Evolutionary conservation across 1,140 invertebrate genomes (phyloP).

Genomic region (Tetranychus cinnabarinus): DNA sequence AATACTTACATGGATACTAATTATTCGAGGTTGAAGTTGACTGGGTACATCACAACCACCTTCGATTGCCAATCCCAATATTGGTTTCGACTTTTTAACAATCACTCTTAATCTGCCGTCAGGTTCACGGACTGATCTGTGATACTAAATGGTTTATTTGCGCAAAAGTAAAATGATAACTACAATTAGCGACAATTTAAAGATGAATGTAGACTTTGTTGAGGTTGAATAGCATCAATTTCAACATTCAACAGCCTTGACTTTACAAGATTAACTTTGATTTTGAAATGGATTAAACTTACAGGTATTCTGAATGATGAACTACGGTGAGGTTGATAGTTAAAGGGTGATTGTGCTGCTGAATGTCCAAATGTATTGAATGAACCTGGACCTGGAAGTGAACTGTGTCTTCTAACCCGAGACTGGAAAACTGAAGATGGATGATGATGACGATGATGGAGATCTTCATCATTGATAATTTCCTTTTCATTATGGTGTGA

Average conservation of each 20-base stretch:
- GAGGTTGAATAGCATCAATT: background rate
- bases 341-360: background rate
- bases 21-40: slow-evolving; percentile 75
- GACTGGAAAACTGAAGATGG: slow-evolving; percentile 6
- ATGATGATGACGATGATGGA: background rate
- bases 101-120: slow-evolving; percentile 53
- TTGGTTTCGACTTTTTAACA: slow-evolving; percentile 58
- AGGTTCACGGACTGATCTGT: slow-evolving; percentile 42
- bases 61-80: slow-evolving; percentile 85
- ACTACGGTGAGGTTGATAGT: slow-evolving; percentile 8
- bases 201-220: background rate
- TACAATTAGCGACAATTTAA: background rate
- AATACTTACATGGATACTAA: slow-evolving; percentile 70
- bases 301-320: slow-evolving; percentile 12
- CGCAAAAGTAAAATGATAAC: background rate
- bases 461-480: background rate
- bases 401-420: slow-evolving; percentile 11
- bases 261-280: background rate
- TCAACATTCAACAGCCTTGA: background rate
- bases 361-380: slow-evolving; percentile 1
- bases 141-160: slow-evolving; percentile 7
- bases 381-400: slow-evolving; percentile 11
- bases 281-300: background rate
- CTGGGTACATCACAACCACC: slow-evolving; percentile 71
- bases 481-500: no score